Evolutionary conservation across 2,113 vertebrate genomes (phyloP).

Genomic region (Anolis sagrei): DNA sequence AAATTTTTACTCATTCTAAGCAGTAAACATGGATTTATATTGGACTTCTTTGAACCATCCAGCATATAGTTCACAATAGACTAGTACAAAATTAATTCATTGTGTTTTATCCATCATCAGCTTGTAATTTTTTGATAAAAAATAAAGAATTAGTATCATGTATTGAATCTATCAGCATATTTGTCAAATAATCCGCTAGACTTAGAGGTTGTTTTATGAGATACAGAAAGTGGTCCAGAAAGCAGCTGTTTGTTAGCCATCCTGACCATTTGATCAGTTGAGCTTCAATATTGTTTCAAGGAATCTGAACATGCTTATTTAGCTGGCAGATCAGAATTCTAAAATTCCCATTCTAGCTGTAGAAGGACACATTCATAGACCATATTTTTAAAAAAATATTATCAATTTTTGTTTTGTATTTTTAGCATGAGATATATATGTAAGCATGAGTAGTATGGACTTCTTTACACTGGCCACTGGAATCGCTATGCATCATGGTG

Average conservation of each 20-base stretch:
- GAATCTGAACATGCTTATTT: neutral
- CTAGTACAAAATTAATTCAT: neutral
- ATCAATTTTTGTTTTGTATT: neutral
- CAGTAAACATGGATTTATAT: slow-evolving; percentile 5
- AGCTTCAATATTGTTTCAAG: neutral
- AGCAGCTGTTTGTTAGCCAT: neutral
- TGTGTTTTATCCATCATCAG: no score
- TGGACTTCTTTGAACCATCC: neutral
- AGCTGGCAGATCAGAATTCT: neutral
- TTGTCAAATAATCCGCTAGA: neutral
- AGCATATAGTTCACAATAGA: neutral
- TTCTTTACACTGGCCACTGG: no score
- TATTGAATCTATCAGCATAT: neutral
- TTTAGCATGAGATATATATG: neutral
- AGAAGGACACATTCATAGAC: neutral
- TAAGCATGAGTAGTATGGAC: neutral
- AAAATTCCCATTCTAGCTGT: neutral
- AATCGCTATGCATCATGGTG: no score
- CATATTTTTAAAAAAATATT: no score
- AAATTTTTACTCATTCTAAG: neutral
- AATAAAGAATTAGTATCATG: neutral
- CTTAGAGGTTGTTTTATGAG: neutral
- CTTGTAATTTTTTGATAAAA: neutral
- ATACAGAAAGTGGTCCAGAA: neutral
- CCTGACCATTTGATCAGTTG: neutral